Percentiles rank a stretch among this genome's conserved stretches.
phyloP scores from a whole-genome alignment of 2,888 invertebrate genomes.

The Stenodema calcarata region DNA sequence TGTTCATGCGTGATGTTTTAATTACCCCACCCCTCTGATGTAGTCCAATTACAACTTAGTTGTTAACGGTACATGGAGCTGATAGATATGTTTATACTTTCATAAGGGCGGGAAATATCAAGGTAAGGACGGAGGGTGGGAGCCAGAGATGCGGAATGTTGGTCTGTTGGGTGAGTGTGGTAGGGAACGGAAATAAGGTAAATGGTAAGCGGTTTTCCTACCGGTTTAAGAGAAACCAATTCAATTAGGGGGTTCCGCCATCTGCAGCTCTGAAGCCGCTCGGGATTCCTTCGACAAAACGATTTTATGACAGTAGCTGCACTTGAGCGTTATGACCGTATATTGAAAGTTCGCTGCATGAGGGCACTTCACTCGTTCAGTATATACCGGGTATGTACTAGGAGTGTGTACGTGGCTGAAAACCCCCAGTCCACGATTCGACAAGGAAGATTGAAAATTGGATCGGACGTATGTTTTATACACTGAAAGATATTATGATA shows the following conservation, averaged over 20 bases:
- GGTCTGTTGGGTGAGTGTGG: not conserved
- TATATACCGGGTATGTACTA: no score
- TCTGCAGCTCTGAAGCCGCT: not conserved
- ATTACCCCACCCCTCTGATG: no score
- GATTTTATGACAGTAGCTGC: not conserved
- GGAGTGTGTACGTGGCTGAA: no score
- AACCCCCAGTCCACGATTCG: no score
- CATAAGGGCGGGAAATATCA: not conserved
- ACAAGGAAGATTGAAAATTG: no score
- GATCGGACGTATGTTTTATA: no score
- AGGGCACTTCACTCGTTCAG: no score
- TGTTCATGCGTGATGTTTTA: no score
- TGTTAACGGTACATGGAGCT: not conserved
- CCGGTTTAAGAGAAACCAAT: conserved; percentile 18
- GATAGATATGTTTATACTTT: not conserved
- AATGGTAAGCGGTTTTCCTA: not conserved
- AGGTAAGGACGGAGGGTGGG: no score
- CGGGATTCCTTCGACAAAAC: not conserved
- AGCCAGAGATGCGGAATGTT: not conserved
- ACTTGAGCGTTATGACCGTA: not conserved
- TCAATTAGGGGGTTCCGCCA: conserved; percentile 21
- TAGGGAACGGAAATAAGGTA: not conserved
- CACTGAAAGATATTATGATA: no score
- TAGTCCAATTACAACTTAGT: no score
- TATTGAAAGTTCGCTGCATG: not conserved